These are phyloP conservation scores for Rafetus swinhoei DNA, from an alignment of 2,113 vertebrate genomes.

Conservation along the genomic window DNA sequence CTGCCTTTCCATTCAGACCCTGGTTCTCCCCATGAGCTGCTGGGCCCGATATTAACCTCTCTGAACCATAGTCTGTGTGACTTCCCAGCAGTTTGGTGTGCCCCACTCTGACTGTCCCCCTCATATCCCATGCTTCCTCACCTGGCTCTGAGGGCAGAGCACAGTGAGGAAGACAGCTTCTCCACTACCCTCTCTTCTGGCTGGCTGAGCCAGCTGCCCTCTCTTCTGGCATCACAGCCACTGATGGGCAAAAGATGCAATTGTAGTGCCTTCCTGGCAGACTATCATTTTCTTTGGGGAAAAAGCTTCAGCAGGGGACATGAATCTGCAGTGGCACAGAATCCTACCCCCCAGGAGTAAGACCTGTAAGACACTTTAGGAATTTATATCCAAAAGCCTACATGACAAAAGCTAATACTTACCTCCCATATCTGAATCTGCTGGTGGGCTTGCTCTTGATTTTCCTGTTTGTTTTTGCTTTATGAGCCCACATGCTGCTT, in stretches of 20 bases:
- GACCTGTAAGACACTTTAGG: not conserved
- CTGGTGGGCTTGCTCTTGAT: slow-evolving; percentile 63
- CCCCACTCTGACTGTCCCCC: not conserved
- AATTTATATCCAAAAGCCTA: not conserved
- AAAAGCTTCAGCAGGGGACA: not conserved
- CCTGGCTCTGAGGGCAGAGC: not conserved
- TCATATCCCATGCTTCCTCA: not conserved
- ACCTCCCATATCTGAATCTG: slow-evolving; percentile 74
- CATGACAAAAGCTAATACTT: not conserved
- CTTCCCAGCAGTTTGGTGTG: not conserved
- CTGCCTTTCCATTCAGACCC: not conserved
- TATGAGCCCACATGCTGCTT: slow-evolving; percentile 55
- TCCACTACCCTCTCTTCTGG: not conserved
- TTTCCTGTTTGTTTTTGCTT: slow-evolving; percentile 78
- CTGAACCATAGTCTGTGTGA: not conserved
- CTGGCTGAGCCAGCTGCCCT: not conserved
- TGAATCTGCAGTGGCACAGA: not conserved
- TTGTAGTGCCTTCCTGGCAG: not conserved
- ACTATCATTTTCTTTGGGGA: not conserved
- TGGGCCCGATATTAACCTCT: not conserved
- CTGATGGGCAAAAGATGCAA: not conserved
- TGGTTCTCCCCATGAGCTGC: not conserved
- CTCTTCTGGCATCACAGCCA: not conserved
- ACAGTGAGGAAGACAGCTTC: not conserved
- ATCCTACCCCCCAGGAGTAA: not conserved